Evolutionary conservation across 2,113 vertebrate species (phyloP).

Genomic region (Corythoichthys haematopterus): DNA sequence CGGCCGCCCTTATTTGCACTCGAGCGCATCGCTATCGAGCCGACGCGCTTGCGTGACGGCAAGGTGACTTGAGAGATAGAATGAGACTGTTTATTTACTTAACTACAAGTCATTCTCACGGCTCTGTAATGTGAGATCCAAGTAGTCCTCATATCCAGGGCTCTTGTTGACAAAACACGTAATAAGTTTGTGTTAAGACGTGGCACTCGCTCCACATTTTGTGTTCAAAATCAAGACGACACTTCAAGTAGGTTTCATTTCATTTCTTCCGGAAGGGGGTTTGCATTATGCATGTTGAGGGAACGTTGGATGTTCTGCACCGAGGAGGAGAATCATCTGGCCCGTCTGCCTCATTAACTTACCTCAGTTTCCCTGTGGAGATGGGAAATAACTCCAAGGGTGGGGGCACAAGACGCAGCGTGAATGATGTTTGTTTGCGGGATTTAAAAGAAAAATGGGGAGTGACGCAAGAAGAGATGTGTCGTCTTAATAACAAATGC

Average conservation of each 20-base stretch:
- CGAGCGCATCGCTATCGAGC: neutral
- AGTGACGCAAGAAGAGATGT: neutral
- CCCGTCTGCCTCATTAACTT: conserved; percentile 60
- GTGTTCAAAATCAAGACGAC: neutral
- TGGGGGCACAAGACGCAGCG: conserved; percentile 20
- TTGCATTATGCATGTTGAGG: conserved; percentile 39
- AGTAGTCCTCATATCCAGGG: neutral
- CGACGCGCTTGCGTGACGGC: neutral
- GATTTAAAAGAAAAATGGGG: conserved; percentile 18
- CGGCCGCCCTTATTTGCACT: neutral
- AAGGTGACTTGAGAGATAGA: neutral
- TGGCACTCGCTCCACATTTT: neutral
- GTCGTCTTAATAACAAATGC: neutral
- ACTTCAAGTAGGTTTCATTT: neutral
- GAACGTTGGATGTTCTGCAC: conserved; percentile 50
- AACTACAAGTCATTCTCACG: no score
- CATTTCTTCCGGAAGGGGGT: neutral
- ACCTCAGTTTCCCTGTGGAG: conserved; percentile 42
- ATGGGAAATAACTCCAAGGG: conserved; percentile 46
- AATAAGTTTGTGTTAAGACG: neutral
- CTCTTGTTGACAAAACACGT: neutral
- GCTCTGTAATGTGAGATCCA: neutral
- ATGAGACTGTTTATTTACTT: neutral
- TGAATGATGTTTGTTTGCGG: conserved; percentile 17
- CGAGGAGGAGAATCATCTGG: conserved; percentile 59